Percentiles rank a stretch among this genome's conserved stretches.
Evolutionary conservation across 2,888 invertebrate species (phyloP).

Genomic region (Acronicta psi): DNA sequence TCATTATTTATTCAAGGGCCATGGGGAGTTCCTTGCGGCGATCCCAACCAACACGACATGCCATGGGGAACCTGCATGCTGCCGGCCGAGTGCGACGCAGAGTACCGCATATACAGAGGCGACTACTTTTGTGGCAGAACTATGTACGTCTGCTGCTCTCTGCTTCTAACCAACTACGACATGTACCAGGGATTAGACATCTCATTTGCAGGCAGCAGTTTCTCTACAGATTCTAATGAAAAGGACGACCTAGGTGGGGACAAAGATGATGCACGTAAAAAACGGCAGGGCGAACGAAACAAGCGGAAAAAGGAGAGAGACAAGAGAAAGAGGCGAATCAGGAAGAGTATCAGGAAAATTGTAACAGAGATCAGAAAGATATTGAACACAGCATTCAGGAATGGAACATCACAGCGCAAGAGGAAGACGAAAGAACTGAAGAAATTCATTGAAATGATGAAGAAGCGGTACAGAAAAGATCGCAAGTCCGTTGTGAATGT

Average conservation of each 20-base stretch:
- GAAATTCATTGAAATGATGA: conserved; percentile 74
- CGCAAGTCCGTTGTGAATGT: conserved; percentile 71
- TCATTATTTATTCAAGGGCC: conserved; percentile 68
- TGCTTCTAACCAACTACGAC: conserved; percentile 76
- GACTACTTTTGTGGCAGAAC: conserved; percentile 79
- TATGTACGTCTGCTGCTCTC: conserved; percentile 76
- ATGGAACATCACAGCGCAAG: conserved; percentile 69
- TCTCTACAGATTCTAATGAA: conserved; percentile 73
- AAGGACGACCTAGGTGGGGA: conserved; percentile 55
- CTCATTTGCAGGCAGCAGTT: conserved; percentile 72
- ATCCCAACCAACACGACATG: conserved; percentile 80
- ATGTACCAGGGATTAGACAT: conserved; percentile 78
- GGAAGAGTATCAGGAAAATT: conserved; percentile 69
- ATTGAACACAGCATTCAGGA: conserved; percentile 69
- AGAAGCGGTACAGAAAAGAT: conserved; percentile 74
- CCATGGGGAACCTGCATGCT: conserved; percentile 82
- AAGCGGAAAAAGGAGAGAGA: conserved; percentile 50
- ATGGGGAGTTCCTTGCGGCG: conserved; percentile 82
- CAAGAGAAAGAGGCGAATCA: conserved; percentile 69
- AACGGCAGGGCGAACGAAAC: neutral
- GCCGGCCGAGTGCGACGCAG: conserved; percentile 75
- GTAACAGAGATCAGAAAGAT: conserved; percentile 72
- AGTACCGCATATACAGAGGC: conserved; percentile 79
- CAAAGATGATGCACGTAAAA: conserved; percentile 43
- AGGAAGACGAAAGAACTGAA: conserved; percentile 77